A percentile compares a stretch with the other conserved stretches of the same genome.
These are phyloP conservation scores for Theropithecus gelada DNA, from an alignment of 2,113 vertebrate species.

Conservation along the genomic window DNA sequence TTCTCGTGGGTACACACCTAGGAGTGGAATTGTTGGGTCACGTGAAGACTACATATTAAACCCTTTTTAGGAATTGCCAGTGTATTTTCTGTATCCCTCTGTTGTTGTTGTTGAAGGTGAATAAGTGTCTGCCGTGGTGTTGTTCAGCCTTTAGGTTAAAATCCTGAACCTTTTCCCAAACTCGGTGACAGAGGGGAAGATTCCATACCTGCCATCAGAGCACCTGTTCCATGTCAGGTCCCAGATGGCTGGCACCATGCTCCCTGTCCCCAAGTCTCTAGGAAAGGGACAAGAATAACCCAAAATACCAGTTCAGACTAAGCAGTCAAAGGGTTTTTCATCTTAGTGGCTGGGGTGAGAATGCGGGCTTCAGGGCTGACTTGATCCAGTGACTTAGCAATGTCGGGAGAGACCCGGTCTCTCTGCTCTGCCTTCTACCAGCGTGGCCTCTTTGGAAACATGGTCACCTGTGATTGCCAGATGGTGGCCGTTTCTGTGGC, in stretches of 20 bases:
- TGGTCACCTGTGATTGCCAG: neutral
- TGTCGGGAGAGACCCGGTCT: neutral
- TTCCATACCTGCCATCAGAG: neutral
- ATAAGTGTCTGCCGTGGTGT: neutral
- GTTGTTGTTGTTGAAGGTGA: neutral
- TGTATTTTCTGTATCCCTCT: fast-evolving
- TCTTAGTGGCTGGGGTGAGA: neutral
- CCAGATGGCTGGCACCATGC: fast-evolving
- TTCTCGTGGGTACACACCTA: fast-evolving
- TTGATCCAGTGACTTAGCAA: neutral
- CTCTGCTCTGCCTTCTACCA: neutral
- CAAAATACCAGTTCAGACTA: neutral
- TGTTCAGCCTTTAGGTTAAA: neutral
- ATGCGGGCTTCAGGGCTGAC: neutral
- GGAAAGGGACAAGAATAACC: too few species aligned
- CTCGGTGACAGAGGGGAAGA: neutral
- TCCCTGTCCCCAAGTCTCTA: neutral
- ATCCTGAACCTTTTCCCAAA: neutral
- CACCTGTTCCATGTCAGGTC: neutral
- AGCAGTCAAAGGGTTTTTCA: fast-evolving
- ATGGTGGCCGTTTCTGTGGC: neutral
- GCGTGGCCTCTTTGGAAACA: neutral
- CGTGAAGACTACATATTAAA: too few species aligned
- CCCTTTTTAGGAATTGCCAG: too few species aligned
- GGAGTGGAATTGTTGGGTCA: too few species aligned